A percentile compares a stretch with the other conserved stretches of the same genome.
Evolutionary conservation across 2,113 vertebrate species (phyloP).

Genomic region (Esox niger): DNA sequence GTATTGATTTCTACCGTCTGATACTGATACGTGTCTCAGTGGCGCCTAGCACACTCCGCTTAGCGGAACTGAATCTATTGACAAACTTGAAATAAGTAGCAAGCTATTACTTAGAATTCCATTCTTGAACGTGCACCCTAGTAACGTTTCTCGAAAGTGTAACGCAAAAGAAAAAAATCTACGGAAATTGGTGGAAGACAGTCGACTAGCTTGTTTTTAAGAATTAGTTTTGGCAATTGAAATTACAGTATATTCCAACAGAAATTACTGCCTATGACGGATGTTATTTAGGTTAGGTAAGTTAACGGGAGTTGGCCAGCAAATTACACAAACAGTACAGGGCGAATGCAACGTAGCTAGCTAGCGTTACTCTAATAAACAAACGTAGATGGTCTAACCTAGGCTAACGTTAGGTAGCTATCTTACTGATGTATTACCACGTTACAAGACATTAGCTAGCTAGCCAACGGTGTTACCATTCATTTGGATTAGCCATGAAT

Average conservation of each 20-base stretch:
- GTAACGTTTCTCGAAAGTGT: conserved; percentile 1
- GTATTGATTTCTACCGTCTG: too few species aligned
- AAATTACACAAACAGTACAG: neutral
- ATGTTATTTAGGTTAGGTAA: neutral
- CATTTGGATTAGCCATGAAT: too few species aligned
- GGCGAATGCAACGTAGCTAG: neutral
- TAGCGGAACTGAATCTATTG: too few species aligned
- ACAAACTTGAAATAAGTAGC: too few species aligned
- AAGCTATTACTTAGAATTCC: too few species aligned
- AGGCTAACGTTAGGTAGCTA: too few species aligned
- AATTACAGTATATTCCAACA: neutral
- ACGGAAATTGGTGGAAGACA: neutral
- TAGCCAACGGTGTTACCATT: too few species aligned
- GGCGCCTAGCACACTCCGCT: too few species aligned
- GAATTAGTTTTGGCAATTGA: neutral
- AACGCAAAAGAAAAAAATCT: neutral
- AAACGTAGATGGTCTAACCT: conserved; percentile 1
- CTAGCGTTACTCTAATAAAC: neutral
- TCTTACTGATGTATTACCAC: neutral
- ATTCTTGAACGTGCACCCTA: neutral
- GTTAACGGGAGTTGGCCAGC: neutral
- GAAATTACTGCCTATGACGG: neutral
- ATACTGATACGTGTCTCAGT: too few species aligned
- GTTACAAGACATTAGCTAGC: too few species aligned
- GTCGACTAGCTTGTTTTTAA: neutral